Evolutionary conservation across 1,140 invertebrate species (phyloP).

Genomic region (Drosophila burlai): DNA sequence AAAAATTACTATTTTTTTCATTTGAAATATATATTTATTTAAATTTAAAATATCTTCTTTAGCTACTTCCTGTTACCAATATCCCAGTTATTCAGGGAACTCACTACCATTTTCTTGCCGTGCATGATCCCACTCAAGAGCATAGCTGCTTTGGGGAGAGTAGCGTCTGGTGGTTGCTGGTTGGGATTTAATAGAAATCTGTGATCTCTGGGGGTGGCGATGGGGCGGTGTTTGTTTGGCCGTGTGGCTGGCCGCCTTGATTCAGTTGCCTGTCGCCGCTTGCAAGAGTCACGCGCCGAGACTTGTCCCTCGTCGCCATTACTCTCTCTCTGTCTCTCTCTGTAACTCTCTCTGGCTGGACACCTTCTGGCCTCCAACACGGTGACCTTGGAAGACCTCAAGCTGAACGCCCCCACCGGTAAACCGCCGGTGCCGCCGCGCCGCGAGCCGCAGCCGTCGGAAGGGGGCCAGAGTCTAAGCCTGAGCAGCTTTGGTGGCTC

Average conservation of each 20-base stretch:
- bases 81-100: not conserved
- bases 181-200: conserved; percentile 8
- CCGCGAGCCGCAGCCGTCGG: conserved; percentile 51
- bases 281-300: conserved; percentile 49
- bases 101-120: not conserved
- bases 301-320: conserved; percentile 12
- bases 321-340: not conserved
- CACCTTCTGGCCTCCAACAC: conserved; percentile 1
- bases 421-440: conserved; percentile 77
- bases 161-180: conserved; percentile 20
- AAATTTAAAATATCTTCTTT: rapidly evolving
- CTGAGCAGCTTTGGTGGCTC: conserved; percentile 47
- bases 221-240: conserved; percentile 39
- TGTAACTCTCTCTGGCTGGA: conserved; percentile 3
- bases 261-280: conserved; percentile 51
- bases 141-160: conserved; percentile 12
- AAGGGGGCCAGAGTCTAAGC: conserved; percentile 30
- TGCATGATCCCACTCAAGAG: conserved; percentile 42
- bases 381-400: conserved; percentile 62
- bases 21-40: not conserved
- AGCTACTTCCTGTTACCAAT: not conserved
- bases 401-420: conserved; percentile 73
- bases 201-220: conserved; percentile 6
- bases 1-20: rapidly evolving
- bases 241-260: conserved; percentile 43